Percentiles rank a stretch among this genome's conserved stretches.
phyloP scores from a whole-genome alignment of 2,113 vertebrate genomes.

The Vireo altiloquus region DNA sequence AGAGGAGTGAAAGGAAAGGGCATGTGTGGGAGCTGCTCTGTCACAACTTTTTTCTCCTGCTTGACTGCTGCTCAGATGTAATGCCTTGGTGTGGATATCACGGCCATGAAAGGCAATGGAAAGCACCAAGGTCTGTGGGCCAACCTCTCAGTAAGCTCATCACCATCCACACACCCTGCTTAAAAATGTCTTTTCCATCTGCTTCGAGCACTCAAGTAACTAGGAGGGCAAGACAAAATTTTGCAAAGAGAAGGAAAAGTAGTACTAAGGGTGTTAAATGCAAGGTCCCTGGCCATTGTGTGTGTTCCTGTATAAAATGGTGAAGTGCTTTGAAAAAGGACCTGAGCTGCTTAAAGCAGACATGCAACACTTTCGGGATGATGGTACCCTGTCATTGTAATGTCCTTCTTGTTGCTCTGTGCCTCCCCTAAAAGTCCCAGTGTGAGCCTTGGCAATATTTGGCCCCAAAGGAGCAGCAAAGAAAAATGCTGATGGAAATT shows the following conservation, averaged over 20 bases:
- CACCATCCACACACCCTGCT: accelerated
- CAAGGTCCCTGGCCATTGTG: accelerated
- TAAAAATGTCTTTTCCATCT: background rate
- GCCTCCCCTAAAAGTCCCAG: background rate
- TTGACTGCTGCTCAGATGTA: background rate
- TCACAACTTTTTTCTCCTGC: background rate
- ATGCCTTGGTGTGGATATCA: background rate
- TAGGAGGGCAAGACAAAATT: background rate
- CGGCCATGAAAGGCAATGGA: background rate
- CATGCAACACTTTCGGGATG: background rate
- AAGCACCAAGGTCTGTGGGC: background rate
- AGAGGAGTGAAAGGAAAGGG: background rate
- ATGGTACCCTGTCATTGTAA: background rate
- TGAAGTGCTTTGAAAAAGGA: background rate
- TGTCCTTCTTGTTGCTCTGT: background rate
- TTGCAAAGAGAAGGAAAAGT: background rate
- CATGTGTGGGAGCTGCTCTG: background rate
- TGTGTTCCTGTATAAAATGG: background rate
- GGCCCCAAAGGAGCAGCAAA: background rate
- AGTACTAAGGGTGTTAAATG: background rate
- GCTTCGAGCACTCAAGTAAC: background rate
- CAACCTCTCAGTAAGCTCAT: background rate
- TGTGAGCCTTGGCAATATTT: background rate
- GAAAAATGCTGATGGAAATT: background rate
- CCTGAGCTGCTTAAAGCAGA: background rate